Percentiles rank a stretch among this genome's conserved stretches.
These are phyloP conservation scores for Lycopodina hypogea DNA, from an alignment of 37 sponge, comb jelly and placozoan species.

Conservation along the genomic window DNA sequence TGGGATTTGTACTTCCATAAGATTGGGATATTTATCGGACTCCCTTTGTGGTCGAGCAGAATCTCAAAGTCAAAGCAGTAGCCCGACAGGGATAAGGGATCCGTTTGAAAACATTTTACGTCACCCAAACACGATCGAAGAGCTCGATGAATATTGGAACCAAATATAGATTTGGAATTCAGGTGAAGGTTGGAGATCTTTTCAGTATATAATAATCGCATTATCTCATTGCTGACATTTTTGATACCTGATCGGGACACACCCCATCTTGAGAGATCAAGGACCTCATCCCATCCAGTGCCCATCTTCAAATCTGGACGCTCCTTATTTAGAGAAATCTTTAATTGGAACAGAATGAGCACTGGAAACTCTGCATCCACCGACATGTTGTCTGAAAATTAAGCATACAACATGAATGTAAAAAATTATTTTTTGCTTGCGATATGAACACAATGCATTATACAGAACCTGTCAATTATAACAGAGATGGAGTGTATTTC, in stretches of 20 bases:
- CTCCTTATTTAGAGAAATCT: not conserved
- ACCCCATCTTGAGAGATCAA: not conserved
- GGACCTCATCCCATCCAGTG: not conserved
- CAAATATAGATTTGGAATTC: not conserved
- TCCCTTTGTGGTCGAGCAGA: not conserved
- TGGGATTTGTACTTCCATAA: not conserved
- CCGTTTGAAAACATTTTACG: not conserved
- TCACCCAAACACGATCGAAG: not conserved
- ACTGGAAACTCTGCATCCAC: not conserved
- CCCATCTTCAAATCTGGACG: not conserved
- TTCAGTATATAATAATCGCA: not conserved
- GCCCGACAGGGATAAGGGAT: not conserved
- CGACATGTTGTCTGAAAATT: too few relatives aligned
- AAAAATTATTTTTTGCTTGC: too few relatives aligned
- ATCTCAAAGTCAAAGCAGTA: slow-evolving; percentile 1
- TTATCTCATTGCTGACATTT: not conserved
- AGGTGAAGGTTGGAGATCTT: not conserved
- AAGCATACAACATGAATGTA: too few relatives aligned
- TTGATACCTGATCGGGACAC: not conserved
- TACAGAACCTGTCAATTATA: too few relatives aligned
- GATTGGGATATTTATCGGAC: not conserved
- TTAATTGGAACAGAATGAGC: not conserved
- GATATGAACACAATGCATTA: too few relatives aligned
- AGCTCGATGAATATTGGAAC: not conserved
- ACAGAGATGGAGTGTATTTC: too few relatives aligned